These are phyloP conservation scores for Rhinogobius similis DNA, from an alignment of 2,113 vertebrate genomes.

Conservation along the genomic window DNA sequence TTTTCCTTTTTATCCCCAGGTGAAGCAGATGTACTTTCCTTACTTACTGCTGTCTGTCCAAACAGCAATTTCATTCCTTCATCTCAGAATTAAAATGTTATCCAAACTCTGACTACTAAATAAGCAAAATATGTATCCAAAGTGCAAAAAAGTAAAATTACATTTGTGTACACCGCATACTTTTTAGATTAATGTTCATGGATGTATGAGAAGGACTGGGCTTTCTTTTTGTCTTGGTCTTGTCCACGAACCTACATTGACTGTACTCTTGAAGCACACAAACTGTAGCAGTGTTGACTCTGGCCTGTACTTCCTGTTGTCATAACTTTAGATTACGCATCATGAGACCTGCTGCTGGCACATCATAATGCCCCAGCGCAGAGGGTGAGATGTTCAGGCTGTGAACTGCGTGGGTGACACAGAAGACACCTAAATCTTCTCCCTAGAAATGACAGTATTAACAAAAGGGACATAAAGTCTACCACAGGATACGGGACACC, in stretches of 20 bases:
- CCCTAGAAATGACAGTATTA: background rate
- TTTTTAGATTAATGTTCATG: background rate
- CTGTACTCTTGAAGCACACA: slow-evolving; percentile 4
- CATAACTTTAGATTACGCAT: slow-evolving; percentile 67
- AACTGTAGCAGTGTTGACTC: slow-evolving; percentile 60
- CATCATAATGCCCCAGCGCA: slow-evolving; percentile 17
- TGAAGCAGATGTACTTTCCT: too few species aligned
- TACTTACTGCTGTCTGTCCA: too few species aligned
- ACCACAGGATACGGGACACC: background rate
- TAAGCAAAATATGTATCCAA: background rate
- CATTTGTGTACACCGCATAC: background rate
- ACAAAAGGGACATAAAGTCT: background rate
- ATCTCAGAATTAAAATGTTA: too few species aligned
- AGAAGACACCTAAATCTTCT: slow-evolving; percentile 12
- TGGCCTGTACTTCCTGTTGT: slow-evolving; percentile 61
- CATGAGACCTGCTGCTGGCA: slow-evolving; percentile 45
- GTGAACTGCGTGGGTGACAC: slow-evolving; percentile 21
- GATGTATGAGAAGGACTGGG: background rate
- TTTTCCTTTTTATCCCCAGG: background rate
- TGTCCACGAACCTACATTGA: background rate
- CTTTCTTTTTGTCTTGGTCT: background rate
- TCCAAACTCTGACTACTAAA: too few species aligned
- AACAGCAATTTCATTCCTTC: too few species aligned
- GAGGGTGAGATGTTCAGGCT: slow-evolving; percentile 32
- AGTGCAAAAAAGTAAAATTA: background rate